These are phyloP conservation scores for Acanthacorydalis orientalis DNA, from an alignment of 2,888 invertebrate genomes.

Conservation along the genomic window DNA sequence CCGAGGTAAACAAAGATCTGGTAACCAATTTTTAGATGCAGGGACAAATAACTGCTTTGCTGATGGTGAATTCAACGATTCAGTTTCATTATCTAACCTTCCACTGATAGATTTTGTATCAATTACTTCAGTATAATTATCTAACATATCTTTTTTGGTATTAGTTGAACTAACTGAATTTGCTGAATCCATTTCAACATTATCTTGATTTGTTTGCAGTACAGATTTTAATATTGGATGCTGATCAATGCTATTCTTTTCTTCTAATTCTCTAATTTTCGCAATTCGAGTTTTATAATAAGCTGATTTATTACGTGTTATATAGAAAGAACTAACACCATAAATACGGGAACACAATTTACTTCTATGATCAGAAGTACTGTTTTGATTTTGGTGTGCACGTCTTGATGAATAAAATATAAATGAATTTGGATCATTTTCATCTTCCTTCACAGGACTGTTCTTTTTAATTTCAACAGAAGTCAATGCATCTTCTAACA, in stretches of 20 bases:
- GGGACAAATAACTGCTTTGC: too few species aligned
- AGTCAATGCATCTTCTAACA: conserved; percentile 12
- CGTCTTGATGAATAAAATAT: conserved; percentile 2
- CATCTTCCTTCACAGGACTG: not conserved
- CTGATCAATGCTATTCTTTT: not conserved
- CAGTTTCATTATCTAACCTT: not conserved
- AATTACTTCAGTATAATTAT: not conserved
- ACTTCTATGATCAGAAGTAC: not conserved
- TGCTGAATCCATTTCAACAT: not conserved
- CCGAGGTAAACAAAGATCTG: conserved; percentile 5
- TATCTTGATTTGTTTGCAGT: not conserved
- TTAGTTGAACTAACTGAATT: not conserved
- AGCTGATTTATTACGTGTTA: conserved; percentile 2
- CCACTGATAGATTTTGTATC: not conserved
- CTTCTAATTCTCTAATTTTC: conserved; percentile 1
- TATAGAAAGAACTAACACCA: conserved; percentile 4
- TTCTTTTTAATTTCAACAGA: conserved; percentile 8
- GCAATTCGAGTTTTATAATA: conserved; percentile 1
- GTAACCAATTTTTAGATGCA: not conserved
- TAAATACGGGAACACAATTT: conserved; percentile 6
- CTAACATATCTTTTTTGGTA: not conserved
- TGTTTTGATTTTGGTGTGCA: not conserved
- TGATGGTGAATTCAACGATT: not conserved
- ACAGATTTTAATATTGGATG: too few species aligned
- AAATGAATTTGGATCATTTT: not conserved